A percentile compares a stretch with the other conserved stretches of the same genome.
These are phyloP conservation scores for Pelodytes ibericus DNA, from an alignment of 2,797 vertebrate species.

Conservation along the genomic window DNA sequence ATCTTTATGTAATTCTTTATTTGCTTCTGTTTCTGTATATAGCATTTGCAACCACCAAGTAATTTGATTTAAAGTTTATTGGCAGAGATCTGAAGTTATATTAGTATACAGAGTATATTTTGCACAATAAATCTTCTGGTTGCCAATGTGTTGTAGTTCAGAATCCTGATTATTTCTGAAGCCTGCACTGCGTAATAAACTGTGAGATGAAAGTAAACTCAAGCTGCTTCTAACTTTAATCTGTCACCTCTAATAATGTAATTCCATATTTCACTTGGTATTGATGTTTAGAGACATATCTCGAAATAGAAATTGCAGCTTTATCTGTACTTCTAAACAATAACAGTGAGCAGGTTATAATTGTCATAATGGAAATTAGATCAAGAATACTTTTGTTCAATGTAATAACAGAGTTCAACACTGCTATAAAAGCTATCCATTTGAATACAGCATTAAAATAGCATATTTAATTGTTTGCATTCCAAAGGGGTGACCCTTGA, in stretches of 20 bases:
- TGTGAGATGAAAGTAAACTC: slow-evolving; percentile 46
- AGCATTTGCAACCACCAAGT: slow-evolving; percentile 1
- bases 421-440: slow-evolving; percentile 15
- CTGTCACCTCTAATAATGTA: slow-evolving; percentile 51
- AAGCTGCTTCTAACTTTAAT: slow-evolving; percentile 43
- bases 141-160: slow-evolving; percentile 33
- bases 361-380: slow-evolving; percentile 51
- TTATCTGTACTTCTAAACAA: slow-evolving; percentile 50
- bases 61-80: slow-evolving; percentile 26
- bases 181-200: slow-evolving; percentile 39
- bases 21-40: neutral
- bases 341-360: slow-evolving; percentile 42
- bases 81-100: slow-evolving; percentile 26
- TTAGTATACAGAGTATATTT: slow-evolving; percentile 16
- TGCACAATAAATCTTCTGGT: slow-evolving; percentile 33
- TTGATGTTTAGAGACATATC: slow-evolving; percentile 50
- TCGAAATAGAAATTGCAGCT: slow-evolving; percentile 43
- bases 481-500: too few relatives aligned
- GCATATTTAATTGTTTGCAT: too few relatives aligned
- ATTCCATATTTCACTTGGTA: slow-evolving; percentile 49
- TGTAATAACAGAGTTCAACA: slow-evolving; percentile 21
- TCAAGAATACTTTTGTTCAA: slow-evolving; percentile 31
- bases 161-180: slow-evolving; percentile 41
- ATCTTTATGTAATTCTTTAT: neutral
- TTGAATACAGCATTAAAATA: neutral